These are phyloP conservation scores for Diorhabda carinulata DNA, from an alignment of 1,140 invertebrate species.

Conservation along the genomic window DNA sequence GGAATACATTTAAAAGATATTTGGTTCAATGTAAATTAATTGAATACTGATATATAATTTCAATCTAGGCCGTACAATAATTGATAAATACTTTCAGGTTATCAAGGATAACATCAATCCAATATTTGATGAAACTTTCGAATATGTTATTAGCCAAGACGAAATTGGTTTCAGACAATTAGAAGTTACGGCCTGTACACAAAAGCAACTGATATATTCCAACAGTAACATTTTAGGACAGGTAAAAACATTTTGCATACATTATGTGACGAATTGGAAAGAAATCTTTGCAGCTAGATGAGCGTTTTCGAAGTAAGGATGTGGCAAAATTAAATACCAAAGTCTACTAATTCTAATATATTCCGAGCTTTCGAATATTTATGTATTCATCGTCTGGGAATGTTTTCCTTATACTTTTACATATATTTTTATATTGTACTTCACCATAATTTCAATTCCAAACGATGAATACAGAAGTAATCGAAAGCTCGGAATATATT, in stretches of 20 bases:
- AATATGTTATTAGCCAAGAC: slow-evolving; percentile 73
- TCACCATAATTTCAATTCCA: no score
- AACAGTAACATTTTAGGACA: slow-evolving; percentile 79
- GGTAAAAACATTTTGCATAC: slow-evolving; percentile 47
- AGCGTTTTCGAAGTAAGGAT: not conserved
- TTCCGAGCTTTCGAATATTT: not conserved
- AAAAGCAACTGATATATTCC: slow-evolving; percentile 72
- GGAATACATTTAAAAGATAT: no score
- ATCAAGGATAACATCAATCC: slow-evolving; percentile 89
- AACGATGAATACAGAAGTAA: no score
- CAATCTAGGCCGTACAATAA: no score
- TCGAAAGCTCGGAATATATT: no score
- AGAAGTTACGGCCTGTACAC: slow-evolving; percentile 78
- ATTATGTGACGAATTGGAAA: slow-evolving; percentile 7
- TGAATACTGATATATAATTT: no score
- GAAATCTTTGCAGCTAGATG: not conserved
- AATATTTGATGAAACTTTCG: slow-evolving; percentile 85
- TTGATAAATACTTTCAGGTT: slow-evolving; percentile 49
- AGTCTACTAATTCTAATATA: not conserved
- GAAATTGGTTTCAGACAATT: slow-evolving; percentile 69
- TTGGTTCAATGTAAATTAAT: no score
- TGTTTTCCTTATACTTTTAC: no score
- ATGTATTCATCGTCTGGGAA: not conserved
- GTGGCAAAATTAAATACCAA: not conserved
- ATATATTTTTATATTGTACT: no score